These are phyloP conservation scores for Isotomurus palustris DNA, from an alignment of 2,888 invertebrate species.

Conservation along the genomic window DNA sequence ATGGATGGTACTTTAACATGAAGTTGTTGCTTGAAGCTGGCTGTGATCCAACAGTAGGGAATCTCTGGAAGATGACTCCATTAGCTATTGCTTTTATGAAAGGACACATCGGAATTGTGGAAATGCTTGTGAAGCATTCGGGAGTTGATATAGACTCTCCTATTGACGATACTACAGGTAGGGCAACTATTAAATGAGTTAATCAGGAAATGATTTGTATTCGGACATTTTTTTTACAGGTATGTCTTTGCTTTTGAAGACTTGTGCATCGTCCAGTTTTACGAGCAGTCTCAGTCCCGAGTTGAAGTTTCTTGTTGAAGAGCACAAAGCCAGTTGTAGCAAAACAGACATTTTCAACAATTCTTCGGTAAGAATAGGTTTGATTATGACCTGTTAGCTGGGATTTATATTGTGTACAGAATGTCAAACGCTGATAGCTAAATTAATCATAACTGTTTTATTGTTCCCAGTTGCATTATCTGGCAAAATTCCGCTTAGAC, in stretches of 20 bases:
- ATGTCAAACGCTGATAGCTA: too few relatives aligned
- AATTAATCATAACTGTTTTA: too few relatives aligned
- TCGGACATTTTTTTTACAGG: constrained; percentile 17
- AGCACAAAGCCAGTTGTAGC: constrained; percentile 51
- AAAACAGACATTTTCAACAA: constrained; percentile 50
- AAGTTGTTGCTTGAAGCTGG: constrained; percentile 52
- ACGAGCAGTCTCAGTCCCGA: constrained; percentile 11
- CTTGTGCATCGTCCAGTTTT: constrained; percentile 16
- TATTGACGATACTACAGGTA: constrained; percentile 21
- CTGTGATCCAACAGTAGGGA: constrained; percentile 50
- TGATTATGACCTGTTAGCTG: too few relatives aligned
- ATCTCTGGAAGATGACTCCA: constrained; percentile 55
- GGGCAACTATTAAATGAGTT: background rate
- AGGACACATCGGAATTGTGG: constrained; percentile 53
- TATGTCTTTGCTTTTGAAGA: constrained; percentile 33
- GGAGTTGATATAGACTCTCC: constrained; percentile 47
- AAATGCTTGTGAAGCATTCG: constrained; percentile 51
- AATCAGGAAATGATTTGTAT: background rate
- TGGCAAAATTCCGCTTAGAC: constrained; percentile 6
- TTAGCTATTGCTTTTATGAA: constrained; percentile 54
- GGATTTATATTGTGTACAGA: too few relatives aligned
- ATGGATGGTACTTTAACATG: constrained; percentile 55
- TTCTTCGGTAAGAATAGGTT: too few relatives aligned
- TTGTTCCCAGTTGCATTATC: constrained; percentile 30
- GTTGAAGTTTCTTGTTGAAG: constrained; percentile 51